Evolutionary conservation across 1,140 invertebrate genomes (phyloP), one percentile per base, ranked within the genome.

Genomic region (Leguminivora glycinivorella): DNA sequence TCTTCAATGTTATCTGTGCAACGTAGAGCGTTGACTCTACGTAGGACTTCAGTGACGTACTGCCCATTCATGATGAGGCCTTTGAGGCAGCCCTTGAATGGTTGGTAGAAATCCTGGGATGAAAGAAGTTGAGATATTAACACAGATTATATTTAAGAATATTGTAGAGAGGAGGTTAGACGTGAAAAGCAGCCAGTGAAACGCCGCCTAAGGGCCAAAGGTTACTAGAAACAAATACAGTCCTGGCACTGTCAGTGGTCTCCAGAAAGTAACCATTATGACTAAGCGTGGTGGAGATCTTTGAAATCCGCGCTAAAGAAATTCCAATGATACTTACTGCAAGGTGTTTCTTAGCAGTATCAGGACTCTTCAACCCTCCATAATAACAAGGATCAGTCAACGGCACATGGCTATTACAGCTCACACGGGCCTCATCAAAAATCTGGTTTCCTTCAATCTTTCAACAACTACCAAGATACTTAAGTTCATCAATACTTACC

Each of bases 41-140:
- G 72, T 4, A 90, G 81, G 10, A 95, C 93, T 67, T 94, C 92
- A 26, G 93, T 93, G 72, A 97, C 84, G 10, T 88, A 86, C 74
- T 94, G 92, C 26, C 93, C 94, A 78, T 96, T 96, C 79, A 97
- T 92, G 83, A 93, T 92, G 34, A 99, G 94, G 63, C 98, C 95
- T 67, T 94, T 93, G 14, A 99, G 91, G 85, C 98, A 99, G 22
- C 98, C 98, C 76, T 94, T 94, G 83, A 98, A 99, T 22, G 95
- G 95, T 56, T 90, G 88, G 75, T 91, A 91, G 79, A 86, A 89
- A 31, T 82, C 81, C 89, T 91, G 78, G 9, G 1, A 34, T 2
- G 9, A 79, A 22, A 56, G 22, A 19, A 19, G 47, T 2, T 9
- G 6, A 19, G 5, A 22, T 22, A 52, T 52, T 52, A 22, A n/a